Percentiles rank a stretch among this genome's conserved stretches.
These are phyloP conservation scores for Palythoa heliodiscus DNA, from an alignment of 92 coral and sea anemone species.

Conservation along the genomic window DNA sequence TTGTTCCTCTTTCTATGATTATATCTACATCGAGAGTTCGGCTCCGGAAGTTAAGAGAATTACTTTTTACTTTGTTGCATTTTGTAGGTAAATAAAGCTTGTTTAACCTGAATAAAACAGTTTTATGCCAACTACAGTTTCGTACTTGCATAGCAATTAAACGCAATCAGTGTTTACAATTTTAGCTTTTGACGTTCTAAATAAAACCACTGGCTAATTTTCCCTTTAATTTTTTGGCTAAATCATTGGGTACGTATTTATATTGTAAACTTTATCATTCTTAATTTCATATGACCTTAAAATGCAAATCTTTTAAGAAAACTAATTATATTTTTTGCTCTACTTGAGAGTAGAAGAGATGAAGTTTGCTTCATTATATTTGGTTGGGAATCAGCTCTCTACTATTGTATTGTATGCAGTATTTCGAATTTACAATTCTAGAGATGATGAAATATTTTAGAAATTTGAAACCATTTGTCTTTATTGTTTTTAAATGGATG, in stretches of 20 bases:
- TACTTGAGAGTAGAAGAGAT: not conserved
- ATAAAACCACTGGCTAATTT: not conserved
- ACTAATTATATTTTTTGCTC: not conserved
- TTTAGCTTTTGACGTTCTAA: not conserved
- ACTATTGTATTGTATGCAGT: not conserved
- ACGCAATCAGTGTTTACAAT: slow-evolving; percentile 10
- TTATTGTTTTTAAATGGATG: too few species aligned
- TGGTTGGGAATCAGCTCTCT: not conserved
- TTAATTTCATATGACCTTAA: not conserved
- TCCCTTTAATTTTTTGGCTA: not conserved
- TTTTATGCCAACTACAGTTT: not conserved
- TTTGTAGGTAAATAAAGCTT: not conserved
- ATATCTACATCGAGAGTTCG: not conserved
- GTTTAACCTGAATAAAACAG: not conserved
- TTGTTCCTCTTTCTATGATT: not conserved
- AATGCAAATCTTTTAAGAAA: not conserved
- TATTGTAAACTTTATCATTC: not conserved
- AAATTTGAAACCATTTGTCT: too few species aligned
- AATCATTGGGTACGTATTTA: not conserved
- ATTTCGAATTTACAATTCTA: too few species aligned
- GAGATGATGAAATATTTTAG: too few species aligned
- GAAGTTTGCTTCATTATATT: not conserved
- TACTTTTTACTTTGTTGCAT: not conserved
- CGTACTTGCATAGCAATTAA: not conserved
- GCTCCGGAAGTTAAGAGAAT: slow-evolving; percentile 30